Conservation (phyloP, 2,888 invertebrate species). For the Stenoptilia bipunctidactyla region DNA sequence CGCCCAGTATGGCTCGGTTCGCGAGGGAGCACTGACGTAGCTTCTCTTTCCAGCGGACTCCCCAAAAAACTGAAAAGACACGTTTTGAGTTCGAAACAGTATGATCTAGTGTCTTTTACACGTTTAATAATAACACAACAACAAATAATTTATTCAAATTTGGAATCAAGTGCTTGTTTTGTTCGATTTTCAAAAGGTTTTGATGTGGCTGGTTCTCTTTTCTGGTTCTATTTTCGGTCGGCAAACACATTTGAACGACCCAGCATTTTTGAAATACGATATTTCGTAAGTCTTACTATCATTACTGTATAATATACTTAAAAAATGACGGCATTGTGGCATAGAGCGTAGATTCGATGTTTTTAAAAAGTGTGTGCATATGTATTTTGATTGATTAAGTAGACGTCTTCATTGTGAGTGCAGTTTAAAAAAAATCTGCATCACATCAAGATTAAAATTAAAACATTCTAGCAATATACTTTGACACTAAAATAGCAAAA, state of each 20-base stretch:
- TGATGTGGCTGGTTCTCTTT: neutral
- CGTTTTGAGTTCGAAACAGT: neutral
- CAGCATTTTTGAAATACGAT: neutral
- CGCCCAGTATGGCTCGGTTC: neutral
- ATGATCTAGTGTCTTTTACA: neutral
- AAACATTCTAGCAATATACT: too few species aligned
- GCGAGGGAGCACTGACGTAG: neutral
- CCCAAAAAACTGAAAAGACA: neutral
- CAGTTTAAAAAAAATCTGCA: too few species aligned
- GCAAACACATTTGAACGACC: neutral
- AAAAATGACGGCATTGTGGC: neutral
- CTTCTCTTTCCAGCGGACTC: neutral
- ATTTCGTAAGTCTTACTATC: neutral
- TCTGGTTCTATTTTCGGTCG: neutral
- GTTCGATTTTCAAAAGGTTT: neutral
- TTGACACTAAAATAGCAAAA: too few species aligned
- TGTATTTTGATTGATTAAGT: too few species aligned
- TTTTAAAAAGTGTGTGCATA: too few species aligned
- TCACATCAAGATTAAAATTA: too few species aligned
- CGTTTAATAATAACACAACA: neutral
- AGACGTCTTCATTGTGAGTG: too few species aligned
- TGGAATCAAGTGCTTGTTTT: neutral
- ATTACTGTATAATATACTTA: neutral
- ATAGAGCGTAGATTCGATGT: neutral
- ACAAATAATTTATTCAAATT: neutral